Evolutionary conservation across 2,797 vertebrate species (phyloP), one percentile per base, ranked within the genome.

Genomic region (Heterohyrax brucei): DNA sequence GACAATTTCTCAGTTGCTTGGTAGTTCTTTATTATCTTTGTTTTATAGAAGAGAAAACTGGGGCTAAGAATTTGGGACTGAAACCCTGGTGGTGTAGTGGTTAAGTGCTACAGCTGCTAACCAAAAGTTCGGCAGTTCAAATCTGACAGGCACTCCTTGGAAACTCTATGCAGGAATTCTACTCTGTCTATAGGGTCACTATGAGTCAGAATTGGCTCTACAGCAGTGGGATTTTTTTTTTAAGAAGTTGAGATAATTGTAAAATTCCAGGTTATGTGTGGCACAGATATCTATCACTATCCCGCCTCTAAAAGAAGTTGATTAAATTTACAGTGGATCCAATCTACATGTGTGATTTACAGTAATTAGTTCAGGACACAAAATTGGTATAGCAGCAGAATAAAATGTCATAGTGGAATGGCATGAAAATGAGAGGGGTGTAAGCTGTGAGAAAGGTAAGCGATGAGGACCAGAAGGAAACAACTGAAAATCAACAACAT

Each of bases 41-140:
- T 79, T 44, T 76, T 86, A 75, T 26, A 66, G 56, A 59, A 92
- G 84, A 66, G 56, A 59, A 92, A 87, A 33, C 4, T 19, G 85
- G 84, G 39, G 53, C 48, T 59, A 39, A 39, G 39, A 39, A 39
- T 39, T 39, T 39, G 39, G 39, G 39, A 39, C 39, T 39, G 39
- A 39, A 39, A 39, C 39, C 39, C 39, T 39, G 39, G 39, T 39
- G 39, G 39, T 39, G 39, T 39, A 39, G 39, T 39, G 39, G 39
- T 39, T 39, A 39, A 39, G 39, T 39, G 39, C 39, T 39, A 39
- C 39, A 39, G 39, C 39, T 39, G 39, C 39, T 39, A 39, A 39
- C 39, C 39, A 39, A 39, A 39, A 39, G 39, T 39, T 39, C 3
- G 39, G 39, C 39, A 39, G 39, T 39, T 39, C 39, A 39, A 39